Evolutionary conservation across 2,113 vertebrate species (phyloP), one percentile per base, ranked within the genome.

Genomic region (Colistium nudipinnis): DNA sequence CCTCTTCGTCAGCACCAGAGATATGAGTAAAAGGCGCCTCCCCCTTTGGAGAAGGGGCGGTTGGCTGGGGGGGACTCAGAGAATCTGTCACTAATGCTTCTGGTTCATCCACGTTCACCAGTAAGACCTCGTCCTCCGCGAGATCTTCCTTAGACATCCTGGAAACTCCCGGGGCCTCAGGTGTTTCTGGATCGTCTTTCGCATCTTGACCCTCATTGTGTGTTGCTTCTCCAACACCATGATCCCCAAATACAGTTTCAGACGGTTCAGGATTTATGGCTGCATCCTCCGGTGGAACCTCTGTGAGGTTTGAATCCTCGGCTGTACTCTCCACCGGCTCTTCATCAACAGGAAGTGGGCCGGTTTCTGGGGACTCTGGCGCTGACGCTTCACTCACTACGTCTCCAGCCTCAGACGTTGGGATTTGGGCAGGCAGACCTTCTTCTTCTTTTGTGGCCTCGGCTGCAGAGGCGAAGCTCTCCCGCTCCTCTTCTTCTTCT

Each of bases 21-120:
- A 89, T 54, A 2, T 28, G 53, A 6, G 87, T 92, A 60, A 91
- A 90, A 41, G 87, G 76, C 0, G 77, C 86, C 54, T 90, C 89
- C 49, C 25, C 76, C 62, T 87, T 87, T 63, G 91, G 87, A 60
- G 87, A 90, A n/a, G 82, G 52, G 7, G 71, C 28, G 0, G 87
- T 91, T 1, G 91, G 79, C 20, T 84, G 38, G 7, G 28, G 43
- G 22, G 79, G 54, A 16, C 10, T 80, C 16, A 62, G 24, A 30
- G 47, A 24, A 44, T 80, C 63, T 28, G 31, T 71, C 12, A 57
- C 48, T 11, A 65, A 24, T 43, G 74, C 28, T 17, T 80, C 66
- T 11, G 22, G 30, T 39, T 56, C 28, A 0, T 80, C 57, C 35
- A 47, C 7, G 56, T 73, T 70, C 36, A 91, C 86, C 35, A 88